phyloP scores from a whole-genome alignment of 2,797 vertebrate species.

The Eupleurogrammus muticus region DNA sequence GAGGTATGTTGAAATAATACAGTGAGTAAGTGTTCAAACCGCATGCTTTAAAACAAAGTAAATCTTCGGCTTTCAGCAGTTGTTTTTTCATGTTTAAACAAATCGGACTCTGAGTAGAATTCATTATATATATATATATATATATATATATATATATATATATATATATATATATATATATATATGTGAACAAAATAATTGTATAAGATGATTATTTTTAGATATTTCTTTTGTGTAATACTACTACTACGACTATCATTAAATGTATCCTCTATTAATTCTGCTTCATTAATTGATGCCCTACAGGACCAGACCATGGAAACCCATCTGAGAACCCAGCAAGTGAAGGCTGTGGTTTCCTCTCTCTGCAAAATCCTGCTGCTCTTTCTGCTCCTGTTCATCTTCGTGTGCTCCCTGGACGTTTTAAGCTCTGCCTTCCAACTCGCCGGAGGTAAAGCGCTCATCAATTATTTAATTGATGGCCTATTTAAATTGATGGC shows the following conservation, averaged over 20 bases:
- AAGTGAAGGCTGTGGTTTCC: conserved; percentile 53
- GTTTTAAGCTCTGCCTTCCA: conserved; percentile 91
- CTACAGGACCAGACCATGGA: conserved; percentile 35
- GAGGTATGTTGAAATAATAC: conserved; percentile 21
- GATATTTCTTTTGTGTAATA: background rate
- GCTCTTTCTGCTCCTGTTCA: conserved; percentile 85
- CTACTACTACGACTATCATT: background rate
- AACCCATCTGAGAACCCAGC: background rate
- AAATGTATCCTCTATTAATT: background rate
- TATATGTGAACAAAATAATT: background rate
- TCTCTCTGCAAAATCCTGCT: conserved; percentile 83
- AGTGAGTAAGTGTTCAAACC: background rate
- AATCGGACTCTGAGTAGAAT: too few species aligned
- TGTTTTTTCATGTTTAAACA: too few species aligned
- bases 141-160: too few species aligned
- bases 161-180: background rate
- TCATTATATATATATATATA: too few species aligned
- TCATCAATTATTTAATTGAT: too few species aligned
- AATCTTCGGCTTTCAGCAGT: too few species aligned
- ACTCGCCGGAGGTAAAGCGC: conserved; percentile 85
- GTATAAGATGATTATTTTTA: too few species aligned
- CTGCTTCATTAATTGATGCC: background rate
- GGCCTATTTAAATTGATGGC: too few species aligned
- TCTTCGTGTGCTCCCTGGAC: conserved; percentile 89
- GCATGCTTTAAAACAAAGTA: background rate